Percentiles rank a stretch among this genome's conserved stretches.
These are phyloP conservation scores for Cyclophora punctaria DNA, from an alignment of 2,888 invertebrate species.

Conservation along the genomic window DNA sequence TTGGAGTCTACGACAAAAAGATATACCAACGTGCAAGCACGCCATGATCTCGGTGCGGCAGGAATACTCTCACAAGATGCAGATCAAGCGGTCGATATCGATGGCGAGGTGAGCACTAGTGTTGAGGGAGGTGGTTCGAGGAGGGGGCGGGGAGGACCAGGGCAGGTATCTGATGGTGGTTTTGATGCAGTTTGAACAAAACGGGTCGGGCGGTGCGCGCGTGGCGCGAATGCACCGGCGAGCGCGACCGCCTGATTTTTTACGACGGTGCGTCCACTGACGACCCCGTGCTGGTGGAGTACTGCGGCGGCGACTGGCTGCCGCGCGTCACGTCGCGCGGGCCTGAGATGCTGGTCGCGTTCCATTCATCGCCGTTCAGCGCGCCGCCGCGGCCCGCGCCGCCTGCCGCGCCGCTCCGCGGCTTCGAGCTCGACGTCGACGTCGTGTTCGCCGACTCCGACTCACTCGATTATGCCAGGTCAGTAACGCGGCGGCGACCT, in stretches of 20 bases:
- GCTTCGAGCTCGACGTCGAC: slow-evolving; percentile 88
- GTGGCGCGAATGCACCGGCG: slow-evolving; percentile 88
- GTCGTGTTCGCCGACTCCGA: slow-evolving; percentile 92
- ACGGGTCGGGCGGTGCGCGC: slow-evolving; percentile 83
- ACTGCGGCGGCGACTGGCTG: slow-evolving; percentile 91
- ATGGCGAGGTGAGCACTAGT: slow-evolving; percentile 72
- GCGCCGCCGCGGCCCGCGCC: slow-evolving; percentile 80
- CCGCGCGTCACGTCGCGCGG: slow-evolving; percentile 83
- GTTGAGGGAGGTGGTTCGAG: neutral
- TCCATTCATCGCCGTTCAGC: slow-evolving; percentile 89
- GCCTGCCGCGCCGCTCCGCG: slow-evolving; percentile 81
- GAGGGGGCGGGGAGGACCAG: neutral
- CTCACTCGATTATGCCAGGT: slow-evolving; percentile 86
- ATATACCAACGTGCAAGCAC: slow-evolving; percentile 91
- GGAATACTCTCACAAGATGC: slow-evolving; percentile 83
- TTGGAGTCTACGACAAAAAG: slow-evolving; percentile 89
- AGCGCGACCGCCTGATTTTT: slow-evolving; percentile 88
- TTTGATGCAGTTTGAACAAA: slow-evolving; percentile 76
- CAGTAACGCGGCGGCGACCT: slow-evolving; percentile 1
- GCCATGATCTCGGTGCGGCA: slow-evolving; percentile 92
- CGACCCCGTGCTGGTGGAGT: slow-evolving; percentile 88
- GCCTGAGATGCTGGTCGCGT: slow-evolving; percentile 89
- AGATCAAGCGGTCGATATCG: slow-evolving; percentile 78
- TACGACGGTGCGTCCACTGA: slow-evolving; percentile 89
- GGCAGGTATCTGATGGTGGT: slow-evolving; percentile 16